phyloP scores from a whole-genome alignment of 2,113 vertebrate species.

The Mobula birostris region DNA sequence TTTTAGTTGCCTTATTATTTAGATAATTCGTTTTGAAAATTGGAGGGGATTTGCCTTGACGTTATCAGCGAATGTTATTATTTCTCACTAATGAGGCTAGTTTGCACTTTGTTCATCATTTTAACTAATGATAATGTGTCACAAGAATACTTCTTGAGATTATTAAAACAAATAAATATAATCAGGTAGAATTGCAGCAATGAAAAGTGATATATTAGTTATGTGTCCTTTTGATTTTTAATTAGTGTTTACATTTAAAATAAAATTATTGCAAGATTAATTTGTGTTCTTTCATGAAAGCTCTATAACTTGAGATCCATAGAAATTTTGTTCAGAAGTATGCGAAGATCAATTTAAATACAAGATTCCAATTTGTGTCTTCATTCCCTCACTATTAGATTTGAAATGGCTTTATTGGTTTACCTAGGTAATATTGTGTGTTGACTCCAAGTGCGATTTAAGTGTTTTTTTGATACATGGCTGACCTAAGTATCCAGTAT shows the following conservation, averaged over 20 bases:
- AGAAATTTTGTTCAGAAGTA: background rate
- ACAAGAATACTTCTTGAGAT: background rate
- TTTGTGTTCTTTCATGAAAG: background rate
- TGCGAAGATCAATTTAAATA: background rate
- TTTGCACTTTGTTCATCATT: background rate
- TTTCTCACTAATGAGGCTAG: too few species aligned
- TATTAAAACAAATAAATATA: background rate
- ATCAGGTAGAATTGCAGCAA: background rate
- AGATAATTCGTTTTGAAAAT: background rate
- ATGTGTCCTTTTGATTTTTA: background rate
- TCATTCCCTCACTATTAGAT: background rate
- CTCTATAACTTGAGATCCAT: background rate
- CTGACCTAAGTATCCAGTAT: too few species aligned
- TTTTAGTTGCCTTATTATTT: background rate
- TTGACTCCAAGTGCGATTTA: background rate
- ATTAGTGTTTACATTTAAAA: background rate
- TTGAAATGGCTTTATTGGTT: background rate
- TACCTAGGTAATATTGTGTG: background rate
- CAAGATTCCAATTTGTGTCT: background rate
- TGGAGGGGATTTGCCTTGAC: background rate
- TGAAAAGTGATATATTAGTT: background rate
- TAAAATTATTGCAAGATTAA: background rate
- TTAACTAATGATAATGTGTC: slow-evolving; percentile 3
- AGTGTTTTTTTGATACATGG: too few species aligned
- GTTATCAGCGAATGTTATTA: background rate